Evolutionary conservation across 2,888 invertebrate genomes (phyloP), one percentile per base, ranked within the genome.

Genomic region (Andrena flavipes): DNA sequence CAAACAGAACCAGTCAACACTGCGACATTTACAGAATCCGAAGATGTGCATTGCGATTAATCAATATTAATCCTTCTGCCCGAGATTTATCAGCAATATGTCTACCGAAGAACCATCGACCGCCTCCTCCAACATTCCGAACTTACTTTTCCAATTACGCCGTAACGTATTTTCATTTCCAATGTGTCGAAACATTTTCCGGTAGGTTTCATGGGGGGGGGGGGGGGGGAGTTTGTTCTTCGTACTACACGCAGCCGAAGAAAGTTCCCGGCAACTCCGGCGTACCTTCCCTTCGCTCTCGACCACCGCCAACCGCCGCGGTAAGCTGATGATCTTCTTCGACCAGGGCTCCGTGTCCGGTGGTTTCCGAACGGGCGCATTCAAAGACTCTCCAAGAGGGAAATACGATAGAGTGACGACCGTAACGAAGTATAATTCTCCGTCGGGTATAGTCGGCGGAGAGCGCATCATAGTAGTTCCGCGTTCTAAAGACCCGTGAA

Each of bases 371-470:
- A 63, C 42, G 54, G 64, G 3, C 8, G 79, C 33, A 67, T 76
- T 82, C 71, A 64, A 64, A 62, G 71, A 49, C 20, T 59, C 63
- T 51, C 62, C 29, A 63, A 33, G 75, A 73, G 54, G 65, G 74
- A 82, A 84, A 80, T 65, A 76, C 80, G 81, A 71, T 67, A 72
- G 77, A 78, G 84, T 68, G 68, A 56, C 67, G 77, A 54, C 69
- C 64, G 81, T 76, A 85, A 87, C 78, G 80, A 85, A 84, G 73
- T 78, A 82, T 87, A 85, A 87, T 87, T 87, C 72, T 71, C 68
- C 30, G 13, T 51, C 35, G 60, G 67, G 51, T 73, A 62, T 63
- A 70, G 23, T 16, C 16, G 13, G 13, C 16, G 3, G 7, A 10
- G 48, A 35, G 60, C 29, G 73, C 64, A 62, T 71, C 78, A 80